Evolutionary conservation across 2,113 vertebrate species (phyloP).

Genomic region (Ramphastos sulfuratus): DNA sequence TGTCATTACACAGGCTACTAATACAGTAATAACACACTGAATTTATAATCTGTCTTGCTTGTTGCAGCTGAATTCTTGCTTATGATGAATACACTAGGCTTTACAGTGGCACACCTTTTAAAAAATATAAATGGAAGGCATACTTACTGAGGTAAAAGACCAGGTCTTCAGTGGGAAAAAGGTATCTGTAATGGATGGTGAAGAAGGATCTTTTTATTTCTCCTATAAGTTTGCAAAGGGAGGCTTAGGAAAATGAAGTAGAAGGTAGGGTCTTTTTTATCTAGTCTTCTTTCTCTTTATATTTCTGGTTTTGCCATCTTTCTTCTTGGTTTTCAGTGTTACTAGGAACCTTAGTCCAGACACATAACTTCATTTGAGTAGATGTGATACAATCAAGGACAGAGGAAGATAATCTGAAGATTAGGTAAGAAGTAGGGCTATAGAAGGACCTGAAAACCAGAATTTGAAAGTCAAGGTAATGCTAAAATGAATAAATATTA

Average conservation of each 20-base stretch:
- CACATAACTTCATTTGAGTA: neutral
- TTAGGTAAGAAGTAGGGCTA: neutral
- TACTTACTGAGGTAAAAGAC: neutral
- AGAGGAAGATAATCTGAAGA: neutral
- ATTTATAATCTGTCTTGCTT: neutral
- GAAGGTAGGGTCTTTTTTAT: neutral
- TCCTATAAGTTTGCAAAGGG: neutral
- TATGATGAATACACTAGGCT: neutral
- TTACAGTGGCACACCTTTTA: neutral
- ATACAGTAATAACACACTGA: neutral
- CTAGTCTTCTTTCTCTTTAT: neutral
- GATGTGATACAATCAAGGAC: neutral
- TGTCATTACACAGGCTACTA: neutral
- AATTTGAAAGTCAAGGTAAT: neutral
- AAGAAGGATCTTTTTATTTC: neutral
- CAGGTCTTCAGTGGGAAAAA: neutral
- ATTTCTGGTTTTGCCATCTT: neutral
- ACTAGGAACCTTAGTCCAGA: neutral
- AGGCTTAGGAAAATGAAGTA: neutral
- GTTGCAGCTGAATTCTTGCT: neutral
- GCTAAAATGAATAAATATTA: neutral
- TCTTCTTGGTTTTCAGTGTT: neutral
- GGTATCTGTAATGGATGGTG: neutral
- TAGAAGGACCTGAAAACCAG: neutral
- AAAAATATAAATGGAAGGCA: neutral